phyloP scores from a whole-genome alignment of 2,888 invertebrate genomes.

The Erannis defoliaria region DNA sequence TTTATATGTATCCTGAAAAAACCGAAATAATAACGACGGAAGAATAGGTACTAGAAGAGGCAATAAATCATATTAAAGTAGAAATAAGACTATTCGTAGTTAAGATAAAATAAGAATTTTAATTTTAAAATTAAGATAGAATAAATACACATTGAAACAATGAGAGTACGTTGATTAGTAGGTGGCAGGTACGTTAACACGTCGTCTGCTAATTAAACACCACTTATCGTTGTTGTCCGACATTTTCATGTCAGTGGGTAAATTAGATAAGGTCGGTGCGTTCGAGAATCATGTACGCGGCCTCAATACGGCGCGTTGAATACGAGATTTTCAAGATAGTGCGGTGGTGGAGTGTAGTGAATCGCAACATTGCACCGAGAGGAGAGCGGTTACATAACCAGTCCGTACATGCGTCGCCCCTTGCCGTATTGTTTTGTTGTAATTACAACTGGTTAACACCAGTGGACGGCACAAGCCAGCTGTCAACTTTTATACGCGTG shows the following conservation, averaged over 20 bases:
- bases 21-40: neutral
- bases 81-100: no score
- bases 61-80: no score
- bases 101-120: no score
- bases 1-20: neutral
- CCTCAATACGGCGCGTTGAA: constrained; percentile 46
- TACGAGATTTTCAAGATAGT: constrained; percentile 47
- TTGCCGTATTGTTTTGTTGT: constrained; percentile 58
- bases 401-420: constrained; percentile 66
- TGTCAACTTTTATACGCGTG: neutral
- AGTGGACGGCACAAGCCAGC: neutral
- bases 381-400: constrained; percentile 68
- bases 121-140: no score
- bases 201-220: constrained; percentile 57
- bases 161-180: constrained; percentile 57
- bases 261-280: constrained; percentile 68
- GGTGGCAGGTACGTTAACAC: constrained; percentile 47
- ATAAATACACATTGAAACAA: constrained; percentile 49
- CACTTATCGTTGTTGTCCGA: constrained; percentile 61
- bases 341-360: constrained; percentile 63
- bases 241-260: constrained; percentile 71
- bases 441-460: constrained; percentile 54
- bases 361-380: constrained; percentile 59
- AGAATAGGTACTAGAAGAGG: neutral
- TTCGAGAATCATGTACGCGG: constrained; percentile 63